These are phyloP conservation scores for Diadema setosum DNA, from an alignment of 35 echinoderm and acorn worm genomes.

Conservation along the genomic window DNA sequence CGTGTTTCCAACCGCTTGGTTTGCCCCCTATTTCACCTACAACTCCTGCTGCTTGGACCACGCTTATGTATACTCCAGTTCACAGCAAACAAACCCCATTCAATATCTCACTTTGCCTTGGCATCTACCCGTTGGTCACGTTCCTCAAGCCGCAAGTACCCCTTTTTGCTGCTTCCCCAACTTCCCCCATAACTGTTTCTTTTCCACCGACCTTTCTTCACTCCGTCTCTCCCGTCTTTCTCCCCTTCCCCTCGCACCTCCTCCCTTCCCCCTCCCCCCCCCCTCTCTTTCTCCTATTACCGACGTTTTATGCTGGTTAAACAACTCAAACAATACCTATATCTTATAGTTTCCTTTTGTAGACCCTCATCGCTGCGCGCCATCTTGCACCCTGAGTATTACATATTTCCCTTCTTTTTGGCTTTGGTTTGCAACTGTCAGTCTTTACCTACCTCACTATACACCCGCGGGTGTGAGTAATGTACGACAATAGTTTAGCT, in stretches of 20 bases:
- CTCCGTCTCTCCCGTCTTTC: too few relatives aligned
- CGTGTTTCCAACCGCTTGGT: not conserved
- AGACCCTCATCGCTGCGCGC: not conserved
- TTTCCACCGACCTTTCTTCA: too few relatives aligned
- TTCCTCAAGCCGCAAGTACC: too few relatives aligned
- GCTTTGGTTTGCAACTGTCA: conserved; percentile 15
- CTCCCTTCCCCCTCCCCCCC: not conserved
- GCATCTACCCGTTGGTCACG: conserved; percentile 3
- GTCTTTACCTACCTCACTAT: not conserved
- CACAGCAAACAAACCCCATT: conserved; percentile 18
- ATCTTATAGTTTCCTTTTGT: conserved; percentile 17
- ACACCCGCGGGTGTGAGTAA: conserved; percentile 3
- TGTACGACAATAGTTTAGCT: conserved; percentile 20
- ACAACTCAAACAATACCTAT: conserved; percentile 26
- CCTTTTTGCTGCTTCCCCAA: too few relatives aligned
- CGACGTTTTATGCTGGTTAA: conserved; percentile 1
- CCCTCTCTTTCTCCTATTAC: not conserved
- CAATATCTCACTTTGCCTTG: not conserved
- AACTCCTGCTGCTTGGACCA: conserved; percentile 1
- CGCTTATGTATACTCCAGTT: not conserved
- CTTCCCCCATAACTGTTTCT: too few relatives aligned
- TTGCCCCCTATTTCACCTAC: not conserved
- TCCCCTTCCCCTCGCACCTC: not conserved
- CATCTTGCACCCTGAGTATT: not conserved
- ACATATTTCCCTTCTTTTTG: not conserved